Percentiles rank a stretch among this genome's conserved stretches.
These are phyloP conservation scores for Cantharis rufa DNA, from an alignment of 2,888 invertebrate species.

Conservation along the genomic window DNA sequence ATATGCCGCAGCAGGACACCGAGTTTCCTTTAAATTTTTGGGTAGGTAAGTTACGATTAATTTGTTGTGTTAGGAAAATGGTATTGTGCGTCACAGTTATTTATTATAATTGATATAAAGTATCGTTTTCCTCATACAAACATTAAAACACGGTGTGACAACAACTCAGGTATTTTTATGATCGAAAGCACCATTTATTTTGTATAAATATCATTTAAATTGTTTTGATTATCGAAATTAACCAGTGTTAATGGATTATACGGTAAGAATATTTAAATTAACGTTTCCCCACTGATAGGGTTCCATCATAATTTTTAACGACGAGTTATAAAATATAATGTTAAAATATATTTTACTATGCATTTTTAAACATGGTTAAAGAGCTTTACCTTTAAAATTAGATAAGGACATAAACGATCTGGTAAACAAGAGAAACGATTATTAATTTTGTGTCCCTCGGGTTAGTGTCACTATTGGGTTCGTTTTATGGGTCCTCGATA, in stretches of 20 bases:
- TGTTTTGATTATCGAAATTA: conserved; percentile 13
- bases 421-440: neutral
- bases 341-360: neutral
- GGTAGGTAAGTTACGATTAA: neutral
- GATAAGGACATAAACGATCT: neutral
- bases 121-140: neutral
- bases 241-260: conserved; percentile 8
- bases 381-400: neutral
- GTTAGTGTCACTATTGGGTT: neutral
- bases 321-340: neutral
- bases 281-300: neutral
- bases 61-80: neutral
- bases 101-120: neutral
- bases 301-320: neutral
- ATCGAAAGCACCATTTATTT: neutral
- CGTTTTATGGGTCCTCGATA: neutral
- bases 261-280: conserved; percentile 10
- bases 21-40: neutral
- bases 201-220: conserved; percentile 2
- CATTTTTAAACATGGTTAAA: neutral
- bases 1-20: neutral
- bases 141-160: neutral
- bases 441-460: neutral
- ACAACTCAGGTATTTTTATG: neutral
- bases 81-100: neutral